Evolutionary conservation across 2,113 vertebrate genomes (phyloP), one percentile per base, ranked within the genome.

Genomic region (Hipposideros armiger): DNA sequence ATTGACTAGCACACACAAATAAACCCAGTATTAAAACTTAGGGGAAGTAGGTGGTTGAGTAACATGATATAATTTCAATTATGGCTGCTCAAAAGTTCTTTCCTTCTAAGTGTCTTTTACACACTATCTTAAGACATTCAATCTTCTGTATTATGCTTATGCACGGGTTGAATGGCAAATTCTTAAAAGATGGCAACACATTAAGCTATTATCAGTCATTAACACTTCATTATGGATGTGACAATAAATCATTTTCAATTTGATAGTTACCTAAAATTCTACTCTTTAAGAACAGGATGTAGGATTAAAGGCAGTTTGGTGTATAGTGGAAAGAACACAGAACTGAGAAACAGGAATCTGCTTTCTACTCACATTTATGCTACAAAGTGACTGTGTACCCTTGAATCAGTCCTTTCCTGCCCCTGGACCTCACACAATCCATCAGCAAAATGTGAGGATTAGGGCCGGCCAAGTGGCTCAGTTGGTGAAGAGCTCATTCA

Each of bases 161-260:
- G 16, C 13, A 0, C 52, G 42, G 22, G 67, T 36, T 70, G 24
- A 88, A 64, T 28, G 54, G 45, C 40, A 95, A 93, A 94, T 93
- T 93, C 50, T 93, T 91, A 80, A 58, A 96, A 92, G 72, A 81
- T 81, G n/a, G 7, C 26, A 81, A 28, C 47, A 87, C 28, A 81
- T 88, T 78, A 95, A 83, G 64, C 30, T 76, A 90, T 91, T 95
- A 93, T 32, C n/a, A 87, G 22, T 95, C 28, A 94, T 90, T 36
- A 96, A 82, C 24, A 74, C 45, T 91, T 85, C 73, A 28, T 93
- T 91, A 84, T 32, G n/a, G 14, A 76, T 60, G 32, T 89, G 60
- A 81, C 30, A 84, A 88, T 72, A 93, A n/a, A 95, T 66, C 66
- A 42, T 85, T 96, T 96, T 94, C 67, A 90, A 81, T 88, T 93